Base-by-base conservation (phyloP, 2,888 invertebrate genomes). In the Bugulina stolonifera region DNA sequence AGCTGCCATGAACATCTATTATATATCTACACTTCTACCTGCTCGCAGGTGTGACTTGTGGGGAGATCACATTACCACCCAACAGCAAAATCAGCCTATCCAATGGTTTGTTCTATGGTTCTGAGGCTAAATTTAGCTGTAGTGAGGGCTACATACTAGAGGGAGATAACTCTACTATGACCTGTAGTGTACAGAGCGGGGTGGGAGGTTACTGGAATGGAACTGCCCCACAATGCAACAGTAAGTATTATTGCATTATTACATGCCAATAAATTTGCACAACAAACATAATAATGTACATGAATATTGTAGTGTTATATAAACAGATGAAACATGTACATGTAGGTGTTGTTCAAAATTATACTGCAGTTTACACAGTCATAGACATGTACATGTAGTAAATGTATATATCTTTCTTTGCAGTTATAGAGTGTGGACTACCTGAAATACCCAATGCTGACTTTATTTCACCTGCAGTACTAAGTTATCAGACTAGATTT, bases 371-470 rank as follows among this genome's bases (percentile, higher is more conserved):
- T n/a, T n/a, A n/a, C n/a, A 43, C 43, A 43, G 43, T 43, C 43
- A 43, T 18, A 10, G 43, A 43, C 5, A 43, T 43, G 5, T 18
- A 43, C 18, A 43, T 43, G 5, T 18, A 43, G 43, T 43, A 18
- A 43, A 18, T 43, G 18, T 18, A 43, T 43, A n/a, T n/a, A n/a
- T n/a, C n/a, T n/a, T n/a, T n/a, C n/a, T n/a, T n/a, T 64, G 25
- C n/a, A 64, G 64, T 64, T 14, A n/a, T 64, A 64, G 64, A 64
- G 10, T 64, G 64, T 64, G 64, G 64, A 5, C 3, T 27, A 10
- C 64, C 64, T 14, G 32, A 25, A 14, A 64, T 29, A 14, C 2
- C 22, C 64, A 64, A 64, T 32, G 22, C 27, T 34, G 22, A 27
- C 5, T 64, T 14, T 64, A 64, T n/a, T 34, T 14, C 32, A 27